Percentiles rank a stretch among this genome's conserved stretches.
Evolutionary conservation across 2,888 invertebrate genomes (phyloP).

Genomic region (Andrena trimmerana): DNA sequence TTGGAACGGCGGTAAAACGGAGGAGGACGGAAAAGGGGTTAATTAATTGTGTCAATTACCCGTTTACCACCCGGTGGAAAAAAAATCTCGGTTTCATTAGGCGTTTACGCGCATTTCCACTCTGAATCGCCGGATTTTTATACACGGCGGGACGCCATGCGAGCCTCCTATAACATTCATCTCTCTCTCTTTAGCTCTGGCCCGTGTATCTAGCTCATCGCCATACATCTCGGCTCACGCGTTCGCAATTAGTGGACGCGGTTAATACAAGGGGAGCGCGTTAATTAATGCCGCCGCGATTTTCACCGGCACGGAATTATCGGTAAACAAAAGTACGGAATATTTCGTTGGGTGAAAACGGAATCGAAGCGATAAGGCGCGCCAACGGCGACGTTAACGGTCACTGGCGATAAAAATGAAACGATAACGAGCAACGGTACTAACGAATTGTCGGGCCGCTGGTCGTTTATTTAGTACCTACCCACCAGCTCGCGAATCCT

Average conservation of each 20-base stretch:
- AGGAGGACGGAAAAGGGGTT: slow-evolving; percentile 54
- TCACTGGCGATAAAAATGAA: slow-evolving; percentile 25
- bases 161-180: slow-evolving; percentile 68
- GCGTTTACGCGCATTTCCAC: slow-evolving; percentile 78
- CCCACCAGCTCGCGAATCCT: neutral
- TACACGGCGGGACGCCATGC: slow-evolving; percentile 58
- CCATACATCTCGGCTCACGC: slow-evolving; percentile 75
- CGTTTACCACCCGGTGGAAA: slow-evolving; percentile 69
- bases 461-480: neutral
- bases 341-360: slow-evolving; percentile 9
- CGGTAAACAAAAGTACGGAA: slow-evolving; percentile 24
- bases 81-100: slow-evolving; percentile 81
- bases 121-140: slow-evolving; percentile 76
- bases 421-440: slow-evolving; percentile 38
- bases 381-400: slow-evolving; percentile 19
- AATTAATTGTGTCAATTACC: slow-evolving; percentile 77
- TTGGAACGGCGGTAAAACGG: slow-evolving; percentile 11
- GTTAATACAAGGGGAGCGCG: slow-evolving; percentile 60
- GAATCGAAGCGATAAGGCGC: slow-evolving; percentile 2
- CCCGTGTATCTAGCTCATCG: slow-evolving; percentile 75
- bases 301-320: slow-evolving; percentile 51
- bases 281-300: slow-evolving; percentile 70
- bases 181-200: slow-evolving; percentile 19
- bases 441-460: slow-evolving; percentile 11
- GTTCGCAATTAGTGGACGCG: slow-evolving; percentile 77